phyloP scores from a whole-genome alignment of 2,113 vertebrate genomes.

The Eurystomus gularis region DNA sequence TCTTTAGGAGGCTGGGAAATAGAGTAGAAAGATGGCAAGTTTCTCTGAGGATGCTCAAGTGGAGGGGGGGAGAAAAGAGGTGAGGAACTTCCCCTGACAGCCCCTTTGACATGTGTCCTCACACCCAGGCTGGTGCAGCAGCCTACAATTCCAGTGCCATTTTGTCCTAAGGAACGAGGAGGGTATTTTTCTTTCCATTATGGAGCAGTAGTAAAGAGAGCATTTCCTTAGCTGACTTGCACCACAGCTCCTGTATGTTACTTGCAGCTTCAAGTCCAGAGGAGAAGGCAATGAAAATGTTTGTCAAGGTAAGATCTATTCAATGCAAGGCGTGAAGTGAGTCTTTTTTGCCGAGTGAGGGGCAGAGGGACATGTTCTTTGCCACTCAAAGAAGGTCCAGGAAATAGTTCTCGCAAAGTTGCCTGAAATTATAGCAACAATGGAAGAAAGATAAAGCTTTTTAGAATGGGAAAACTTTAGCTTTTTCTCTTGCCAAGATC shows the following conservation, averaged over 20 bases:
- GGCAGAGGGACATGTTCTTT: not conserved
- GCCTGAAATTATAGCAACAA: not conserved
- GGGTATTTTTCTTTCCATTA: not conserved
- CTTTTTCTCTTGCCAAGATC: not conserved
- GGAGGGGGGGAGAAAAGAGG: not conserved
- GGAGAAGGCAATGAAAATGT: not conserved
- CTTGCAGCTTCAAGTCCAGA: not conserved
- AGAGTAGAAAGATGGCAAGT: rapidly evolving
- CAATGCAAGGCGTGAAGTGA: not conserved
- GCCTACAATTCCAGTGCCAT: not conserved
- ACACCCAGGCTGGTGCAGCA: not conserved
- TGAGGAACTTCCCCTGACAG: not conserved
- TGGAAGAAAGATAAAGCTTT: not conserved
- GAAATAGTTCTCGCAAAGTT: not conserved
- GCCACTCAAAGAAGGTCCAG: not conserved
- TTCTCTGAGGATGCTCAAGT: not conserved
- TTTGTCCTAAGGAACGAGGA: not conserved
- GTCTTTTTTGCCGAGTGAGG: not conserved
- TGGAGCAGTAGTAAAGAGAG: not conserved
- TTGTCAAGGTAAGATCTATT: not conserved
- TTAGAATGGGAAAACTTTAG: not conserved
- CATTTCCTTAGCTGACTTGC: not conserved
- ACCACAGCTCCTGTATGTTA: rapidly evolving
- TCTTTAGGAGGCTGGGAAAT: not conserved
- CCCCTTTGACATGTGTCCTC: rapidly evolving